Evolutionary conservation across 2,113 vertebrate genomes (phyloP).

Genomic region (Carassius carassius): DNA sequence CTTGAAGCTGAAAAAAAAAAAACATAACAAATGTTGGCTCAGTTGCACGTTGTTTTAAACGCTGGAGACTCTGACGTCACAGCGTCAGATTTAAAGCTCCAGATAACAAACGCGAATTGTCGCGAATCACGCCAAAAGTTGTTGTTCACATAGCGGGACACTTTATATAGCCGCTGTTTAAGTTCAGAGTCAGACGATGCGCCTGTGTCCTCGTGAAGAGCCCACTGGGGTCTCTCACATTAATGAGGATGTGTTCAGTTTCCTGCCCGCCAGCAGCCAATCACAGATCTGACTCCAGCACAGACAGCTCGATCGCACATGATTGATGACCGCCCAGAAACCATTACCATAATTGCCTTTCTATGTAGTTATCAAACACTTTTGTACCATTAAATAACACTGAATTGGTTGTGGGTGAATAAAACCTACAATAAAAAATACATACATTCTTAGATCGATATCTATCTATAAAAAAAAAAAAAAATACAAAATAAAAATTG

Average conservation of each 20-base stretch:
- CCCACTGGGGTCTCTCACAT: conserved; percentile 87
- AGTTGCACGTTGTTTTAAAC: conserved; percentile 75
- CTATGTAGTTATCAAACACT: conserved; percentile 92
- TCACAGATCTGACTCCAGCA: conserved; percentile 81
- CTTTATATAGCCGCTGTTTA: neutral
- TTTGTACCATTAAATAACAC: conserved; percentile 78
- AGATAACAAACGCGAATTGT: conserved; percentile 45
- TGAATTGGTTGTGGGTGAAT: conserved; percentile 61
- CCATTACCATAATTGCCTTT: conserved; percentile 97
- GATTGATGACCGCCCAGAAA: conserved; percentile 98
- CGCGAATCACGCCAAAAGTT: conserved; percentile 11
- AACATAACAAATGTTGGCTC: conserved; percentile 67
- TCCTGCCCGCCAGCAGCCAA: conserved; percentile 86
- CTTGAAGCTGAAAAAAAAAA: conserved; percentile 55
- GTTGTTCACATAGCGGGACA: neutral
- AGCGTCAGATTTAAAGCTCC: conserved; percentile 58
- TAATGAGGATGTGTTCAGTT: conserved; percentile 89
- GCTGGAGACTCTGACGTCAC: conserved; percentile 80
- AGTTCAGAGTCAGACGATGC: conserved; percentile 49
- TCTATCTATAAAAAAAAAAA: neutral
- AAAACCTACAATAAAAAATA: no score
- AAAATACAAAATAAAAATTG: neutral
- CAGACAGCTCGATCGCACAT: conserved; percentile 91
- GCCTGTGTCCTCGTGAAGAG: conserved; percentile 60
- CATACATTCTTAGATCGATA: neutral